Evolutionary conservation across 2,888 invertebrate species (phyloP).

Genomic region (Eudasyphora cyanicolor): DNA sequence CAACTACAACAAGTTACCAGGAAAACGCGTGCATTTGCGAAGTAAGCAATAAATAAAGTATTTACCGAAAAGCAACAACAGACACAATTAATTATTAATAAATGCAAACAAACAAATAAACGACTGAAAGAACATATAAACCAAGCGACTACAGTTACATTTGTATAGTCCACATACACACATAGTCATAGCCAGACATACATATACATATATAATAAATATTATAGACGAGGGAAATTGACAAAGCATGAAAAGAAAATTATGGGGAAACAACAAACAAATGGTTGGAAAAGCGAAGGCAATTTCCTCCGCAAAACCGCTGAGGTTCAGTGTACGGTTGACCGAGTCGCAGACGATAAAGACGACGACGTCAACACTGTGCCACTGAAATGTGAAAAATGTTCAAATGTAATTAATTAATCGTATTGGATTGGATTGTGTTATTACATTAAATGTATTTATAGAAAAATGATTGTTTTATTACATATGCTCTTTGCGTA

Average conservation of each 20-base stretch:
- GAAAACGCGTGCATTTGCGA: not conserved
- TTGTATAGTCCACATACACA: too few relatives aligned
- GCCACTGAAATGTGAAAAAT: conserved; percentile 18
- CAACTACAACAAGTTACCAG: not conserved
- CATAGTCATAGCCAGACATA: too few relatives aligned
- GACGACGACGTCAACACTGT: not conserved
- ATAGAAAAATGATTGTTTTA: conserved; percentile 20
- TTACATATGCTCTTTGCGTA: not conserved
- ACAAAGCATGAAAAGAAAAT: not conserved
- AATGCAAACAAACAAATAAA: conserved; percentile 7
- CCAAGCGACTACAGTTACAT: too few relatives aligned
- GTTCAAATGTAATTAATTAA: conserved; percentile 28
- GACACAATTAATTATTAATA: conserved; percentile 22
- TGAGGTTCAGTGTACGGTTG: not conserved
- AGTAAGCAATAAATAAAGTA: conserved; percentile 29
- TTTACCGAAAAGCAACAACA: not conserved
- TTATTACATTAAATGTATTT: conserved; percentile 4
- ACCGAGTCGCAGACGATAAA: too few relatives aligned
- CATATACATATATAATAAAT: too few relatives aligned
- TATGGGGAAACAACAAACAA: not conserved
- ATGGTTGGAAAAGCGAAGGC: not conserved
- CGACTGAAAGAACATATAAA: too few relatives aligned
- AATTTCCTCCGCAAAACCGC: not conserved
- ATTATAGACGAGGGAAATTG: too few relatives aligned
- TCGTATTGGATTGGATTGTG: conserved; percentile 20